Conservation (phyloP, 2,888 invertebrate genomes). For the Tetramorium bicarinatum region DNA sequence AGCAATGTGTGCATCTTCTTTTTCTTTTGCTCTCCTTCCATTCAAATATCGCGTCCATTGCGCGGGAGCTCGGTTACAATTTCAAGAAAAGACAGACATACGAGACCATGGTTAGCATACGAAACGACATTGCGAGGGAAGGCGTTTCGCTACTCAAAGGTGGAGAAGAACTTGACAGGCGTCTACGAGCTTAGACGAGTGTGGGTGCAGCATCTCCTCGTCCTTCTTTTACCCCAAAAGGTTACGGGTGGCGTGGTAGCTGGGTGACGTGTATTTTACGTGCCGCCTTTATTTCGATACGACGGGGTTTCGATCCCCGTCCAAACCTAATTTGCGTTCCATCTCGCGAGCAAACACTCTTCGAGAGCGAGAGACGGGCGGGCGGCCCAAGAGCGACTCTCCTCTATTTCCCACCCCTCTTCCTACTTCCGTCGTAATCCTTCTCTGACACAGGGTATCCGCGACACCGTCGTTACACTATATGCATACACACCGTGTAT, state of each 20-base stretch:
- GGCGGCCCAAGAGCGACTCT: slow-evolving; percentile 45
- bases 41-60: not conserved
- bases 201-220: slow-evolving; percentile 38
- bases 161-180: slow-evolving; percentile 51
- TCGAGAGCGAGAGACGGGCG: slow-evolving; percentile 62
- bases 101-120: slow-evolving; percentile 68
- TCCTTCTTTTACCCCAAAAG: slow-evolving; percentile 68
- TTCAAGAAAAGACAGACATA: slow-evolving; percentile 58
- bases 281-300: slow-evolving; percentile 85
- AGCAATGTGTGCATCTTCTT: not conserved
- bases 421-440: slow-evolving; percentile 43
- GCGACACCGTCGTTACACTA: slow-evolving; percentile 29
- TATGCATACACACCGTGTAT: slow-evolving; percentile 5
- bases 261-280: slow-evolving; percentile 80
- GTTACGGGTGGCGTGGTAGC: slow-evolving; percentile 71
- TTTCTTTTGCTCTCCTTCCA: not conserved
- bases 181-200: slow-evolving; percentile 48
- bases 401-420: slow-evolving; percentile 54
- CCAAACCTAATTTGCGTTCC: slow-evolving; percentile 85
- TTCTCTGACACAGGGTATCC: slow-evolving; percentile 39
- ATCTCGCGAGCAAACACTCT: slow-evolving; percentile 84
- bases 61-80: slow-evolving; percentile 53
- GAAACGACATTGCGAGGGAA: slow-evolving; percentile 62
- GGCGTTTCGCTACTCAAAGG: slow-evolving; percentile 57
- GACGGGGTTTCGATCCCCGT: slow-evolving; percentile 81